Base-by-base conservation (phyloP, 2,113 vertebrate genomes). In the Salvator merianae region DNA sequence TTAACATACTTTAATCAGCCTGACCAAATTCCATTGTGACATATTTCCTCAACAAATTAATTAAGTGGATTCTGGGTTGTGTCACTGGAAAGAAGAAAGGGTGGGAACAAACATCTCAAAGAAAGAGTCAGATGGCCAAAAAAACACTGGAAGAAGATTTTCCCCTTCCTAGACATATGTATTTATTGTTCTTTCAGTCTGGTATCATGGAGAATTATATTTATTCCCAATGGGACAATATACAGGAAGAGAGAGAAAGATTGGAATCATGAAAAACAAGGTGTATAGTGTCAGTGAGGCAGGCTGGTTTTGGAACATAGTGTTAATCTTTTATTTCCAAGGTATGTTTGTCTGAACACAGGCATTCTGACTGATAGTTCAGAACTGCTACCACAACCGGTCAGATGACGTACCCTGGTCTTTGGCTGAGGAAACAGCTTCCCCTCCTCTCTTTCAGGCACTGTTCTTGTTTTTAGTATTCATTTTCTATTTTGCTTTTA, bases 31-130 rank as follows among this genome's bases (percentile, higher is more conserved):
- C 95, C 95, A 93, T 89, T 93, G 94, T 94, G 95, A 91, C 95
- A 95, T 94, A 93, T 95, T 96, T 93, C 91, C 91, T 95, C 96
- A 97, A 96, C 94, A 96, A 96, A 95, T 95, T 93, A 94, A 91
- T 86, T 92, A 90, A 90, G 92, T 92, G 93, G 90, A 93, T 93
- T 85, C 79, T 96, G 94, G 93, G 93, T 96, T 93, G 90, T 95
- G 93, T 94, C 88, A 94, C 90, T 94, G 83, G 68, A 77, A 89
- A 89, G 91, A 50, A 91, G 93, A 95, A 89, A 83, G 62, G 14
- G 8, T 83, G 62, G 62, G 72, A 81, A 81, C 66, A 71, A 71
- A 77, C 24, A 70, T 70, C 66, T 81, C 32, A 70, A 34, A 32
- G 63, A 50, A 20, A 5, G 72, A 68, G 43, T 20, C 59, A 65